A percentile compares a stretch with the other conserved stretches of the same genome.
phyloP scores from a whole-genome alignment of 35 echinoderm and acorn worm species.

The Acanthaster planci region DNA sequence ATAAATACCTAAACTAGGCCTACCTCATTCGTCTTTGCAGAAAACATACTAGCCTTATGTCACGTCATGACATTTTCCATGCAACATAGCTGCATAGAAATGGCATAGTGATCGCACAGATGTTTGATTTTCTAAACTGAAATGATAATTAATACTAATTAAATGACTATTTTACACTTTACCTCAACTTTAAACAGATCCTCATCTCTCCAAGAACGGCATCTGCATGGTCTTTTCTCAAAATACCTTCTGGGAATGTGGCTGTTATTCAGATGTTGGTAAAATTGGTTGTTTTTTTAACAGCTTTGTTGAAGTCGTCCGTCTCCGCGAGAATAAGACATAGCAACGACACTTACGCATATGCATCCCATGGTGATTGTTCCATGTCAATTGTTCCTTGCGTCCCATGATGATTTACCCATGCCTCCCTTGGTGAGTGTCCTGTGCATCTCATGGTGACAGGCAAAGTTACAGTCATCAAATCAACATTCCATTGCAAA shows the following conservation, averaged over 20 bases:
- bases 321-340: neutral
- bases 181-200: slow-evolving; percentile 2
- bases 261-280: neutral
- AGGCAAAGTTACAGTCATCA: too few species aligned
- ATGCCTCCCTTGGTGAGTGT: too few species aligned
- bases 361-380: too few species aligned
- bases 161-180: neutral
- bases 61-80: neutral
- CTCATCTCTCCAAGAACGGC: neutral
- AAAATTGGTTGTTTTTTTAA: neutral
- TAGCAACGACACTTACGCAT: neutral
- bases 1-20: neutral
- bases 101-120: neutral
- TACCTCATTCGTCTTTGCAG: neutral
- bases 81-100: neutral
- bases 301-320: neutral
- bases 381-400: too few species aligned
- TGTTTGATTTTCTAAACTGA: neutral
- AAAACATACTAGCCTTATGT: neutral
- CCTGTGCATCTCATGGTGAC: too few species aligned
- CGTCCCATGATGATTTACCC: too few species aligned
- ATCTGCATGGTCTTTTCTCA: neutral
- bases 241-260: slow-evolving; percentile 4
- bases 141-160: neutral
- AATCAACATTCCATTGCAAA: too few species aligned